These are phyloP conservation scores for Leuctra nigra DNA, from an alignment of 2,888 invertebrate genomes.

Conservation along the genomic window DNA sequence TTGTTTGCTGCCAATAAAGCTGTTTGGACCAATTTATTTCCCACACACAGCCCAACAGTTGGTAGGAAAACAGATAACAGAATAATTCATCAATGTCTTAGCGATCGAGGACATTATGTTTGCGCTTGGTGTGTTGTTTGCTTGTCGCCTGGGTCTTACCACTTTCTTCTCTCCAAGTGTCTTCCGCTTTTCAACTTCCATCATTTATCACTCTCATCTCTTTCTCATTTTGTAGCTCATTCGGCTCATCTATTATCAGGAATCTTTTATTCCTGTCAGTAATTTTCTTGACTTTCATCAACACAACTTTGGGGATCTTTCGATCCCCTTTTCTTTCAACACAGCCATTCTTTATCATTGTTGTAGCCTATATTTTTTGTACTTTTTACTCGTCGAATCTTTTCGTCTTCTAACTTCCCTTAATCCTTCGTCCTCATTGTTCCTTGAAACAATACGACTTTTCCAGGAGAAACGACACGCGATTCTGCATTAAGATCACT, in stretches of 20 bases:
- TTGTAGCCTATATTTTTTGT: not conserved
- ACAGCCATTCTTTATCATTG: not conserved
- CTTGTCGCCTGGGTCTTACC: not conserved
- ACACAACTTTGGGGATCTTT: constrained; percentile 10
- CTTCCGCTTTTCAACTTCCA: not conserved
- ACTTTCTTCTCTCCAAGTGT: not conserved
- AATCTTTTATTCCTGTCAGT: not conserved
- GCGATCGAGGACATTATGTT: not conserved
- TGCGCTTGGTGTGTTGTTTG: not conserved
- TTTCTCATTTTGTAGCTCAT: not conserved
- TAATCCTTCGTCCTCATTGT: constrained; percentile 1
- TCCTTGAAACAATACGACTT: constrained; percentile 9
- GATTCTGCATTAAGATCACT: too few species aligned
- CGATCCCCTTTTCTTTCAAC: not conserved
- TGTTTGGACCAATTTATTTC: not conserved
- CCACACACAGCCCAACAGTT: not conserved
- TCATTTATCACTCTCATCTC: not conserved
- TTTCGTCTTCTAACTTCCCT: constrained; percentile 5
- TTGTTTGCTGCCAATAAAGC: constrained; percentile 3
- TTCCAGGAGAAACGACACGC: not conserved
- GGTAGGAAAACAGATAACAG: constrained; percentile 1
- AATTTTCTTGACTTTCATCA: constrained; percentile 16
- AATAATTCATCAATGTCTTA: constrained; percentile 6
- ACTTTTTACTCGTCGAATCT: not conserved
- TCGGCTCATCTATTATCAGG: constrained; percentile 1